Evolutionary conservation across 2,888 invertebrate genomes (phyloP).

Genomic region (Chouioia cunea): DNA sequence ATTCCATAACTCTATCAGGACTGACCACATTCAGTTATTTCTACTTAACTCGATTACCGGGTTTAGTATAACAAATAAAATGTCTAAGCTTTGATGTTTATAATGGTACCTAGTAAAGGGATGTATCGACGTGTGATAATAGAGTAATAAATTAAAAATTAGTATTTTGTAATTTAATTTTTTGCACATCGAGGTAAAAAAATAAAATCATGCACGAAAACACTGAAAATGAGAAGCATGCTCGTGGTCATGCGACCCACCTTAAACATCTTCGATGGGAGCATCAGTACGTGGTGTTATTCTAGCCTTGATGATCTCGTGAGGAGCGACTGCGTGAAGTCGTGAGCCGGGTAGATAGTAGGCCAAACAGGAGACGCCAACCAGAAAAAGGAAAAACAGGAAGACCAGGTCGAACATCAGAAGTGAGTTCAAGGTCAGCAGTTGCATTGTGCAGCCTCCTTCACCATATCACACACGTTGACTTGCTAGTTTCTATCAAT

Average conservation of each 20-base stretch:
- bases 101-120: too few relatives aligned
- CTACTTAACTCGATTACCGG: too few relatives aligned
- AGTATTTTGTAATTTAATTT: too few relatives aligned
- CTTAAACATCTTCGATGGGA: conserved; percentile 67
- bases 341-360: conserved; percentile 82
- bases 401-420: conserved; percentile 91
- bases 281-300: conserved; percentile 59
- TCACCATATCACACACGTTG: conserved; percentile 59
- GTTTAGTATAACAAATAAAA: too few relatives aligned
- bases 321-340: conserved; percentile 66
- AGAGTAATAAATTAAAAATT: too few relatives aligned
- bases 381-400: conserved; percentile 87
- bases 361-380: conserved; percentile 85
- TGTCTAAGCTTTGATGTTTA: too few relatives aligned
- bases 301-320: conserved; percentile 65
- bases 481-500: neutral
- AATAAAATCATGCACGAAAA: too few relatives aligned
- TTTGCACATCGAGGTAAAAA: too few relatives aligned
- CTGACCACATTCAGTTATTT: too few relatives aligned
- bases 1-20: too few relatives aligned
- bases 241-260: conserved; percentile 52
- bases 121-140: too few relatives aligned
- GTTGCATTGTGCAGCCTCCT: conserved; percentile 75
- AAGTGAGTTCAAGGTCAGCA: conserved; percentile 87
- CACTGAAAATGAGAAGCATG: too few relatives aligned